Conservation (phyloP, 2,797 vertebrate species). For the Notolabrus celidotus region DNA sequence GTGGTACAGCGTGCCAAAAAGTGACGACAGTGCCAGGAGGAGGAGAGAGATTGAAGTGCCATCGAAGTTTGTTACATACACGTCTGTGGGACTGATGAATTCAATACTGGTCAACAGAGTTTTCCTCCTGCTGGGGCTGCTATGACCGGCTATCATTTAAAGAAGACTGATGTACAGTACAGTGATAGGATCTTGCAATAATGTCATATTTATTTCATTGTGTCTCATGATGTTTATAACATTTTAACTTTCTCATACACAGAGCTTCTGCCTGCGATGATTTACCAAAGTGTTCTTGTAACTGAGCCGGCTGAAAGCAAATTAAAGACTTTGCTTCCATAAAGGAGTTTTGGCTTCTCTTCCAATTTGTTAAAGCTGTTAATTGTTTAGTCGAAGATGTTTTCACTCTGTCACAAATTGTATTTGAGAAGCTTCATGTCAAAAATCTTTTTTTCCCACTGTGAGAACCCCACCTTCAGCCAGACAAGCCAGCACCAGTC, state of each 20-base stretch:
- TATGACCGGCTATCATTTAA: slow-evolving; percentile 71
- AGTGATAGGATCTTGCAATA: background rate
- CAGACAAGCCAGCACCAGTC: slow-evolving; percentile 17
- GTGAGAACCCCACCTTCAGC: background rate
- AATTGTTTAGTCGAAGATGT: no score
- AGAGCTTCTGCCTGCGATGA: slow-evolving; percentile 14
- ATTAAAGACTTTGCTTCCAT: slow-evolving; percentile 18
- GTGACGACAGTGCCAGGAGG: slow-evolving; percentile 80
- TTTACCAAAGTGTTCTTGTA: slow-evolving; percentile 9
- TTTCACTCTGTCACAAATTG: no score
- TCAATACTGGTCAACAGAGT: slow-evolving; percentile 87
- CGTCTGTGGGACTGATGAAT: slow-evolving; percentile 88
- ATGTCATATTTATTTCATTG: slow-evolving; percentile 52
- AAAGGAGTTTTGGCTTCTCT: background rate
- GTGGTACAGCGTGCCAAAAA: slow-evolving; percentile 80
- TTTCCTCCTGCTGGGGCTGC: slow-evolving; percentile 85
- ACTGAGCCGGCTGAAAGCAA: slow-evolving; percentile 17
- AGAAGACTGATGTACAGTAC: slow-evolving; percentile 1
- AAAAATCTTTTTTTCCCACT: background rate
- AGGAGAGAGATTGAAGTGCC: slow-evolving; percentile 94
- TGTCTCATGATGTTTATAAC: background rate
- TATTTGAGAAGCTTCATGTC: background rate
- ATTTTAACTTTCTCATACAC: background rate
- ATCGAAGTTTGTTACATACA: slow-evolving; percentile 92
- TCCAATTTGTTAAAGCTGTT: no score